Conservation (phyloP, 2,113 vertebrate genomes). For the Spizaetus ornatus region DNA sequence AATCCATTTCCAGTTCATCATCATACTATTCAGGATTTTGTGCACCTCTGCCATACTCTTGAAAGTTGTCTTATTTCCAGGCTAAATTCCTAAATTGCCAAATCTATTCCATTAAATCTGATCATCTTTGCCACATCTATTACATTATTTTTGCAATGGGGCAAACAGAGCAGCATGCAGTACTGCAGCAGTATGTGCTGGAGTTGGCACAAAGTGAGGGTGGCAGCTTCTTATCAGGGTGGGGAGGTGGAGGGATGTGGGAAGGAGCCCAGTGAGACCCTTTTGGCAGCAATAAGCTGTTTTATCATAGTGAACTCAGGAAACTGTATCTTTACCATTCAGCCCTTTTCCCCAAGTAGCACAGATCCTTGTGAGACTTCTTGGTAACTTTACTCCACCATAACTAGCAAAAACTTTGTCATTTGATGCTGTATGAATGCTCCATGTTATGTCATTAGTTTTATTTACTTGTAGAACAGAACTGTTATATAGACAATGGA, state of each 20-base stretch:
- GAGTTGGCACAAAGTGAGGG: background rate
- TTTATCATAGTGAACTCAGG: background rate
- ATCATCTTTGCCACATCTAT: background rate
- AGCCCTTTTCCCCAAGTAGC: background rate
- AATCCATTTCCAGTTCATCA: background rate
- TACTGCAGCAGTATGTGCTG: background rate
- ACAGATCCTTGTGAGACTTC: background rate
- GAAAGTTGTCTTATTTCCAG: background rate
- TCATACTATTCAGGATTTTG: background rate
- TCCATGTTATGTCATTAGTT: background rate
- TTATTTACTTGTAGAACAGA: background rate
- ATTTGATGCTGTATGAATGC: background rate
- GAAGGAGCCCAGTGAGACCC: background rate
- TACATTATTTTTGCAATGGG: background rate
- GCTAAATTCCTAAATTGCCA: background rate
- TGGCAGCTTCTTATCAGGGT: background rate
- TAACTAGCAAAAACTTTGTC: background rate
- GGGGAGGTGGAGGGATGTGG: background rate
- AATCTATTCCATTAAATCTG: background rate
- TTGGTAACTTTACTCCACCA: background rate
- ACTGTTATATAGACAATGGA: background rate
- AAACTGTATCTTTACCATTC: background rate
- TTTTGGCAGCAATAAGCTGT: background rate
- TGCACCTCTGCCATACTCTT: background rate
- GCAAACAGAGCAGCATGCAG: background rate